These are phyloP conservation scores for Protonibea diacanthus DNA, from an alignment of 2,797 vertebrate genomes.

Conservation along the genomic window DNA sequence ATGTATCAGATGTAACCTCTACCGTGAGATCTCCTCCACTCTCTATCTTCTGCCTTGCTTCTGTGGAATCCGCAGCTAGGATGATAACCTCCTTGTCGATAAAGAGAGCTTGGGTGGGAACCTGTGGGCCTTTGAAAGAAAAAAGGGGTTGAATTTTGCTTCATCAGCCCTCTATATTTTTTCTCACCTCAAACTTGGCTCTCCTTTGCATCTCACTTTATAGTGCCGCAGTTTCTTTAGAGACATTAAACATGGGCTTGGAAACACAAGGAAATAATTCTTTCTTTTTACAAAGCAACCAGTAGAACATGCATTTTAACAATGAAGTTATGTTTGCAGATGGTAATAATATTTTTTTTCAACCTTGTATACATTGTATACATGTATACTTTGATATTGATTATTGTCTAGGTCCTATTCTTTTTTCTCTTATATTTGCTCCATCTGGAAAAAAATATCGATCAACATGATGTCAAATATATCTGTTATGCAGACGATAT, in stretches of 20 bases:
- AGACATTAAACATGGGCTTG: not conserved
- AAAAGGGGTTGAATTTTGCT: not conserved
- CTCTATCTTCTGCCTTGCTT: not conserved
- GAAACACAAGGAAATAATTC: not conserved
- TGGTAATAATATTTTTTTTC: not conserved
- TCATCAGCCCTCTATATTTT: not conserved
- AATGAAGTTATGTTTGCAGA: not conserved
- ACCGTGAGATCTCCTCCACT: not conserved
- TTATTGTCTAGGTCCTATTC: not conserved
- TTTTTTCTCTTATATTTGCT: not conserved
- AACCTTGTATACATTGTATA: not conserved
- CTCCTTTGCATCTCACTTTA: not conserved
- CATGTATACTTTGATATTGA: not conserved
- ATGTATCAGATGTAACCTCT: not conserved
- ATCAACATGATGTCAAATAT: not conserved
- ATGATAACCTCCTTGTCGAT: slow-evolving; percentile 8
- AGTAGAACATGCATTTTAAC: not conserved
- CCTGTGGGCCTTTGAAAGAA: slow-evolving; percentile 8
- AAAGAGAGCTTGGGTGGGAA: not conserved
- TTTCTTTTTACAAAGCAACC: not conserved
- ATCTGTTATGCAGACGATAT: not conserved
- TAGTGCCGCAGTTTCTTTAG: not conserved
- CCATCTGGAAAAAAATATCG: slow-evolving; percentile 1
- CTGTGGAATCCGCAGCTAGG: not conserved
- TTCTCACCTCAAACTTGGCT: not conserved